These are phyloP conservation scores for Darevskia mixta DNA, from an alignment of 2,797 vertebrate species.

Conservation along the genomic window DNA sequence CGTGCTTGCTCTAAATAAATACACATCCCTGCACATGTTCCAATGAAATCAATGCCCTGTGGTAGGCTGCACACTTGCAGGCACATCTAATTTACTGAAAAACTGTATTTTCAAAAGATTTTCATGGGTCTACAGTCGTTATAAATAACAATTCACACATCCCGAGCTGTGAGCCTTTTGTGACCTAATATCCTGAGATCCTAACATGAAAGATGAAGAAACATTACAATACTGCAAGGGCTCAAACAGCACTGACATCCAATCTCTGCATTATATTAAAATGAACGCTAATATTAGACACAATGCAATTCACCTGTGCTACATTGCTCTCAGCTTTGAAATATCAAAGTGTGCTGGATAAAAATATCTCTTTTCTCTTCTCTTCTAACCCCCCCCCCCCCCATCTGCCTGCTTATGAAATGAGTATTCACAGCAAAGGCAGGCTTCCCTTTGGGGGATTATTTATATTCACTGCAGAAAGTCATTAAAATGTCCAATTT, in stretches of 20 bases:
- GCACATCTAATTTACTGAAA: neutral
- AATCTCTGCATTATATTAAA: conserved; percentile 48
- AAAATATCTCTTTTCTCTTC: conserved; percentile 42
- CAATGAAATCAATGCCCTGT: neutral
- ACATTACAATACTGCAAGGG: neutral
- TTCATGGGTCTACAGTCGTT: neutral
- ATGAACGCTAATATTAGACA: neutral
- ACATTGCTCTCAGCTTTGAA: conserved; percentile 44
- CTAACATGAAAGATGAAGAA: conserved; percentile 1
- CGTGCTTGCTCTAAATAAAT: neutral
- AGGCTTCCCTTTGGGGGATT: conserved; percentile 59
- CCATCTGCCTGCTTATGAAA: conserved; percentile 46
- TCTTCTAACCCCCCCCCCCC: neutral
- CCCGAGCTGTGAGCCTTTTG: neutral
- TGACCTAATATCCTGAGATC: neutral
- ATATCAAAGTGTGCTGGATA: conserved; percentile 59
- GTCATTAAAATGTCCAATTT: conserved; percentile 70
- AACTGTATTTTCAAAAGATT: neutral
- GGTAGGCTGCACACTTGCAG: neutral
- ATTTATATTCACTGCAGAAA: conserved; percentile 71
- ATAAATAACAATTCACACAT: neutral
- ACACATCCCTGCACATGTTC: neutral
- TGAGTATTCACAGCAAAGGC: conserved; percentile 43
- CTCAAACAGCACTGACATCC: neutral
- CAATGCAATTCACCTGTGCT: neutral